Conservation (phyloP, 2,888 invertebrate genomes). For the Daptonema setosum region DNA sequence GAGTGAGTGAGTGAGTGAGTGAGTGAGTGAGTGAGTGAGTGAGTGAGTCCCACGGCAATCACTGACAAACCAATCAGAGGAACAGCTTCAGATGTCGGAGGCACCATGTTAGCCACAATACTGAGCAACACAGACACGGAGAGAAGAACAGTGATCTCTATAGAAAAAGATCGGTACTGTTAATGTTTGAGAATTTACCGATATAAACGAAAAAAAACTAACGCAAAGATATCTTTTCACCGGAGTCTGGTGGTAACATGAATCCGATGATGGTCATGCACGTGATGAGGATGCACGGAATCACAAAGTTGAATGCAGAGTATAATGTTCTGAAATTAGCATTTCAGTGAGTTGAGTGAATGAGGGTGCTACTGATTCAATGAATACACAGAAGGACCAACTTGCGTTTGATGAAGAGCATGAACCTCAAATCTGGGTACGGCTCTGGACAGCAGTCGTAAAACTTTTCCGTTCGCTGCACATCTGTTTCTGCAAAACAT, state of each 20-base stretch:
- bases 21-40: not conserved
- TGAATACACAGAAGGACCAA: too few relatives aligned
- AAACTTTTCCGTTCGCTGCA: slow-evolving; percentile 21
- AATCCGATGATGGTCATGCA: slow-evolving; percentile 95
- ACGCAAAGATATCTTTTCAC: slow-evolving; percentile 93
- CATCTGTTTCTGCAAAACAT: slow-evolving; percentile 8
- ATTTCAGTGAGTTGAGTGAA: slow-evolving; percentile 84
- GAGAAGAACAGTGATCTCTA: slow-evolving; percentile 37
- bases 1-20: not conserved
- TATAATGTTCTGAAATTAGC: slow-evolving; percentile 85
- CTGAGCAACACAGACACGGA: slow-evolving; percentile 93
- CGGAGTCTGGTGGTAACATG: slow-evolving; percentile 91
- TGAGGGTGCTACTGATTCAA: too few relatives aligned
- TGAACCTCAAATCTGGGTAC: slow-evolving; percentile 52
- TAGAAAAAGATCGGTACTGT: slow-evolving; percentile 4
- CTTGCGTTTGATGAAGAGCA: slow-evolving; percentile 57
- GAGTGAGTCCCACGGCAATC: too few relatives aligned
- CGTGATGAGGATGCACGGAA: slow-evolving; percentile 91
- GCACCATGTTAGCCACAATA: slow-evolving; percentile 90
- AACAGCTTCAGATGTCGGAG: slow-evolving; percentile 94
- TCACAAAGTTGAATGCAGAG: slow-evolving; percentile 97
- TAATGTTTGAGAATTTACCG: not conserved
- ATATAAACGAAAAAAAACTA: slow-evolving; percentile 13
- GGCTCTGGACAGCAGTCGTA: slow-evolving; percentile 61
- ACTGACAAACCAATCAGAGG: slow-evolving; percentile 76